phyloP scores from a whole-genome alignment of 2,113 vertebrate genomes.

The Melanostigma gelatinosum region DNA sequence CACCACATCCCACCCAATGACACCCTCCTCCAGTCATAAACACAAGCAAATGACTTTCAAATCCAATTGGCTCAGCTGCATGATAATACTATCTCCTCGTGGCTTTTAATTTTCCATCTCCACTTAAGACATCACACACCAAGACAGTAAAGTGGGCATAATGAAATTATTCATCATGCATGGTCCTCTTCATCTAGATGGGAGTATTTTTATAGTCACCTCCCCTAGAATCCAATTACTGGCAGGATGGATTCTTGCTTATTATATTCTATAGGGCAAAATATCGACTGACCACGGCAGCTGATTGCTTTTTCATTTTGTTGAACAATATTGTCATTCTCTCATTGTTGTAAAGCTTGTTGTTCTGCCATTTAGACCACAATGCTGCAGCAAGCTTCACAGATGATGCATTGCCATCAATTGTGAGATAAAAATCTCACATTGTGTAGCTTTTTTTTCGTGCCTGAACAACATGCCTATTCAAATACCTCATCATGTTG shows the following conservation, averaged over 20 bases:
- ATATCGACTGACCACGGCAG: constrained; percentile 37
- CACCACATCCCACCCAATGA: constrained; percentile 33
- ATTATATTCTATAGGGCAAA: constrained; percentile 34
- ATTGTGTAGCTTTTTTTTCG: not conserved
- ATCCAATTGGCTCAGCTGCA: constrained; percentile 46
- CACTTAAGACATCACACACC: constrained; percentile 53
- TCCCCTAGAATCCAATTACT: constrained; percentile 70
- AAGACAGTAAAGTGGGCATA: constrained; percentile 42
- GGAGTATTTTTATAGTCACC: constrained; percentile 47
- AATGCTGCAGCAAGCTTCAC: not conserved
- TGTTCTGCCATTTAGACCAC: constrained; percentile 21
- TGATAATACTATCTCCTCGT: constrained; percentile 29
- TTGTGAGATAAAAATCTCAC: not conserved
- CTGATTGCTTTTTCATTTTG: constrained; percentile 59
- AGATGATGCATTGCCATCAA: not conserved
- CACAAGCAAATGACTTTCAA: constrained; percentile 50
- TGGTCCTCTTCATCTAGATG: constrained; percentile 4
- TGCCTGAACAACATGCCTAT: not conserved
- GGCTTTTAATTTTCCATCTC: constrained; percentile 55
- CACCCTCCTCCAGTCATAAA: constrained; percentile 53
- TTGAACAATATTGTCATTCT: constrained; percentile 33
- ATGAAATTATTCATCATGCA: constrained; percentile 32
- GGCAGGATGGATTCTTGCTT: constrained; percentile 30
- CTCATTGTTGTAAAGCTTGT: constrained; percentile 25
- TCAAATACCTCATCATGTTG: not conserved